phyloP scores from a whole-genome alignment of 2,113 vertebrate genomes.

The Anguilla japonica region DNA sequence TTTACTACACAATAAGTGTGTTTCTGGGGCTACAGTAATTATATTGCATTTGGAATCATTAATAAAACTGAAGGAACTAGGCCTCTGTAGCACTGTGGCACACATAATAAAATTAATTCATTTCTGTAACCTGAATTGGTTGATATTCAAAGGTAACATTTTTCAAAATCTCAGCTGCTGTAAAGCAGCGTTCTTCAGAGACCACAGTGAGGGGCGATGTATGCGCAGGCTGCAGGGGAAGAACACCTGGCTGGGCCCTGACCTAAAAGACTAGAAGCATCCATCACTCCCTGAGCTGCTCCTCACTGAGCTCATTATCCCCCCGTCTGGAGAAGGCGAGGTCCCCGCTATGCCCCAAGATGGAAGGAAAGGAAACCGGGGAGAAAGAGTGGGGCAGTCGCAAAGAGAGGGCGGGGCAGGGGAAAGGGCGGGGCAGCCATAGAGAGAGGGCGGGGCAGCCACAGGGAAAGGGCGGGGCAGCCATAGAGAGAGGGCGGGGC shows the following conservation, averaged over 20 bases:
- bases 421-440: not conserved
- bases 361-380: too few relatives aligned
- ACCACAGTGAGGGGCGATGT: not conserved
- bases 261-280: not conserved
- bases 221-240: not conserved
- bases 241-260: not conserved
- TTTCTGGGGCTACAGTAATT: not conserved
- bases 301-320: not conserved
- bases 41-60: not conserved
- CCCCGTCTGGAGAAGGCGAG: not conserved
- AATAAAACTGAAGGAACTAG: not conserved
- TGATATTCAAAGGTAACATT: not conserved
- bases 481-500: constrained; percentile 77
- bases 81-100: not conserved
- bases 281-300: not conserved
- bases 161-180: not conserved
- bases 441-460: not conserved
- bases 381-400: too few relatives aligned
- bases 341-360: not conserved
- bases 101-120: not conserved
- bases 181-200: not conserved
- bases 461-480: too few relatives aligned
- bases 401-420: too few relatives aligned
- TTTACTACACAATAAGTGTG: not conserved
- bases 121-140: not conserved